Evolutionary conservation across 2,797 vertebrate species (phyloP).

Genomic region (Rhinogobio ventralis): DNA sequence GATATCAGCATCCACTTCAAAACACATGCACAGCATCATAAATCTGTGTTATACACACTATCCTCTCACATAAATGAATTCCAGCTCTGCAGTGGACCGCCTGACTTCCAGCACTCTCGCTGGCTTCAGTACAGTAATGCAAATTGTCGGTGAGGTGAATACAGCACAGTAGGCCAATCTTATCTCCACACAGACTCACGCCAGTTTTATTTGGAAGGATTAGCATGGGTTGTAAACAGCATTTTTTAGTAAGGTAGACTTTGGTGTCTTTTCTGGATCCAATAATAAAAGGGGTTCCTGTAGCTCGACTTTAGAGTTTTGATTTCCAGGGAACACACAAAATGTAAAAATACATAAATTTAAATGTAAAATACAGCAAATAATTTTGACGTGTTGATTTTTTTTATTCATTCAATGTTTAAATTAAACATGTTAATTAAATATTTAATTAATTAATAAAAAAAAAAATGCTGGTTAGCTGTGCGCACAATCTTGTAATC

Average conservation of each 20-base stretch:
- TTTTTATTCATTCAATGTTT: background rate
- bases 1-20: constrained; percentile 22
- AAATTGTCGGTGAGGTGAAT: constrained; percentile 22
- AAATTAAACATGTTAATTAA: background rate
- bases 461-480: background rate
- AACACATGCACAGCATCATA: constrained; percentile 39
- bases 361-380: background rate
- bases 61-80: constrained; percentile 40
- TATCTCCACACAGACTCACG: constrained; percentile 21
- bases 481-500: background rate
- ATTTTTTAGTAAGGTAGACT: background rate
- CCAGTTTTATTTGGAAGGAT: constrained; percentile 22
- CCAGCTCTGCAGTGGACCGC: constrained; percentile 20
- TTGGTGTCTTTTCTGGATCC: background rate
- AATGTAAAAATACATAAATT: too few species aligned
- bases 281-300: background rate
- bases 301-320: background rate
- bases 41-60: constrained; percentile 20
- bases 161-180: constrained; percentile 4
- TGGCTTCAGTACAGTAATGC: constrained; percentile 23
- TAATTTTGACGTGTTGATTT: background rate
- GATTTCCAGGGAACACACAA: background rate
- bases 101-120: constrained; percentile 18
- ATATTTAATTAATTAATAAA: background rate
- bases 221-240: background rate